Evolutionary conservation across 2,113 vertebrate genomes (phyloP).

Genomic region (Cromileptes altivelis): DNA sequence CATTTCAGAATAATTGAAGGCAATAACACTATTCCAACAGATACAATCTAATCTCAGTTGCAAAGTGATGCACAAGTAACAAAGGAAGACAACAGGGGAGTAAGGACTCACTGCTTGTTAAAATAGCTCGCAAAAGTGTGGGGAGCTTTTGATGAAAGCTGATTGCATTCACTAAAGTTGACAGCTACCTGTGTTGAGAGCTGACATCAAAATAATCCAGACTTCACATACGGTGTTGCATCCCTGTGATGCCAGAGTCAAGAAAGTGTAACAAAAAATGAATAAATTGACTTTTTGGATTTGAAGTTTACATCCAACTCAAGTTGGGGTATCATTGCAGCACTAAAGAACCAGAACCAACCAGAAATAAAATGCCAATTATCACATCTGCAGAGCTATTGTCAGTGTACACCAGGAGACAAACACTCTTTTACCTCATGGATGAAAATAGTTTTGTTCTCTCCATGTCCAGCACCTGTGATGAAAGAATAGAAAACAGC

Average conservation of each 20-base stretch:
- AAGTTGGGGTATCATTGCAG: not conserved
- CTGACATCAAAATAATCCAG: conserved; percentile 14
- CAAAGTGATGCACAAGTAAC: conserved; percentile 2
- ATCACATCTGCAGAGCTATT: not conserved
- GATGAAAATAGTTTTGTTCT: not conserved
- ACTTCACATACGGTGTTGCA: not conserved
- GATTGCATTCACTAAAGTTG: conserved; percentile 20
- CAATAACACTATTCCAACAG: conserved; percentile 3
- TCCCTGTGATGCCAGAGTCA: not conserved
- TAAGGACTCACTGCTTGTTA: conserved; percentile 21
- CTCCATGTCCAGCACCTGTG: not conserved
- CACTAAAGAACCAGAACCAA: not conserved
- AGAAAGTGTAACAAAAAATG: not conserved
- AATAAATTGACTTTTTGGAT: conserved; percentile 18
- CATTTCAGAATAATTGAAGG: conserved; percentile 7
- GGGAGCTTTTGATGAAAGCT: conserved; percentile 19
- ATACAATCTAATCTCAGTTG: conserved; percentile 7
- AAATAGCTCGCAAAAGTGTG: conserved; percentile 4
- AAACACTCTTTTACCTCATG: not conserved
- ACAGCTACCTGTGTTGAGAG: conserved; percentile 2
- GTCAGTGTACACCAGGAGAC: not conserved
- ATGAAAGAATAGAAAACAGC: not conserved
- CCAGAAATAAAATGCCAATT: not conserved
- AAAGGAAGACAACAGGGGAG: conserved; percentile 1
- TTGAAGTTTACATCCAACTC: not conserved